Evolutionary conservation across 2,888 invertebrate species (phyloP), one percentile per base, ranked within the genome.

Genomic region (Brachycybe producta): DNA sequence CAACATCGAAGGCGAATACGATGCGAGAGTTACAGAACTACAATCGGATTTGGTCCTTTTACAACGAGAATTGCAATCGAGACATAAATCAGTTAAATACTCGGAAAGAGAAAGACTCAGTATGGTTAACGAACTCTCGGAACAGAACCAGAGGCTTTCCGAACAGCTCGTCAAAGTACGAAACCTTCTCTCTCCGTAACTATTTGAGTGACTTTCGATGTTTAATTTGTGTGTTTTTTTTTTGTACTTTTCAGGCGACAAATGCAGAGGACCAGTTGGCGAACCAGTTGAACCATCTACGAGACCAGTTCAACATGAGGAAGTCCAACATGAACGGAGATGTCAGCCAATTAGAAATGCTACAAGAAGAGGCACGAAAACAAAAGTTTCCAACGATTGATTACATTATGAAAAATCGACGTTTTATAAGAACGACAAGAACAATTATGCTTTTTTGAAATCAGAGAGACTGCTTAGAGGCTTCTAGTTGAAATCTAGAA

Each of bases 71-170:
- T 74, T 91, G 56, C 78, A 78, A 50, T 73, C 73, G 47, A 65
- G 70, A 54, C 67, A 69, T 54, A 61, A 63, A 40, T 59, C 65
- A 35, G 60, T 67, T 42, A 63, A 61, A 19, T 61, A 64, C 52
- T 61, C 65, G 57, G 74, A 78, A 57, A 72, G 75, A 58, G 88
- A 90, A 60, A 87, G 87, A 65, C 77, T 82, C 54, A 74, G 75
- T 55, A 72, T 90, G 52, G 82, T 92, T 54, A 75, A 79, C 47
- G 82, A 92, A 69, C 73, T 92, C 55, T 84, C 84, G 26, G 84
- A 86, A 54, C 92, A 94, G 70, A 92, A 92, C 68, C 79, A 82
- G 51, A 73, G 86, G 55, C 75, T 94, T 42, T 85, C 88, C 7
- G 75, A 77, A 47, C 87, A 91, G 68, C 75, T 94, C 51, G 83